Evolutionary conservation across 2,797 vertebrate species (phyloP), one percentile per base, ranked within the genome.

Genomic region (Peromyscus aztecus): DNA sequence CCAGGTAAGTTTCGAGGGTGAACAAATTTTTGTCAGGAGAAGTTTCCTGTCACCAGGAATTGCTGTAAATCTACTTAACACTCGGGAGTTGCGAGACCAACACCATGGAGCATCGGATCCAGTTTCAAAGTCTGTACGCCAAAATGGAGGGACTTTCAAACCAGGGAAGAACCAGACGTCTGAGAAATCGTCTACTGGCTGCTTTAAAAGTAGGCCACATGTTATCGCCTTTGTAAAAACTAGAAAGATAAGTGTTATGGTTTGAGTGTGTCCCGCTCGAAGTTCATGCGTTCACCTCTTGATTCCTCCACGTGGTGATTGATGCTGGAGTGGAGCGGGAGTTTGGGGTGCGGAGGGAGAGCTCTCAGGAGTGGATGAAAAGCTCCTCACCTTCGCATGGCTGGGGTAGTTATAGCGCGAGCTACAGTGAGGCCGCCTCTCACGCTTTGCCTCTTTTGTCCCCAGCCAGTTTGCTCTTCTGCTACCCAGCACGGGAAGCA

Each of bases 101-200:
- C 40, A 34, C 40, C 8, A 55, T 69, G 77, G 76, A 73, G 40
- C 46, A 17, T 12, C 17, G 59, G 27, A 49, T 75, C 59, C 11
- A 37, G 77, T 52, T 94, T 93, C 82, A 89, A 89, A 82, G 86
- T 87, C 67, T 61, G 12, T 9, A 8, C 7, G 17, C 80, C 24
- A 40, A 95, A 85, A 84, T 52, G 14, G 12, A 89, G 80, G 57
- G 78, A 85, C 31, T 94, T 90, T 93, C 73, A 95, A 95, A 67
- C 43, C 83, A 87, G 21, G 17, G 63, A 96, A 95, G 82, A 73
- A 86, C 78, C 83, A 81, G 59, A 90, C 82, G 75, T 76, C 65
- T 87, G 37, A 63, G 78, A 40, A 96, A 94, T 92, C 81, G 94
- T 96, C 85, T 29, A 73, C 40, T 55, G 29, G 24, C 73, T 76